These are phyloP conservation scores for Pogoniulus pusillus DNA, from an alignment of 2,797 vertebrate genomes.

Conservation along the genomic window DNA sequence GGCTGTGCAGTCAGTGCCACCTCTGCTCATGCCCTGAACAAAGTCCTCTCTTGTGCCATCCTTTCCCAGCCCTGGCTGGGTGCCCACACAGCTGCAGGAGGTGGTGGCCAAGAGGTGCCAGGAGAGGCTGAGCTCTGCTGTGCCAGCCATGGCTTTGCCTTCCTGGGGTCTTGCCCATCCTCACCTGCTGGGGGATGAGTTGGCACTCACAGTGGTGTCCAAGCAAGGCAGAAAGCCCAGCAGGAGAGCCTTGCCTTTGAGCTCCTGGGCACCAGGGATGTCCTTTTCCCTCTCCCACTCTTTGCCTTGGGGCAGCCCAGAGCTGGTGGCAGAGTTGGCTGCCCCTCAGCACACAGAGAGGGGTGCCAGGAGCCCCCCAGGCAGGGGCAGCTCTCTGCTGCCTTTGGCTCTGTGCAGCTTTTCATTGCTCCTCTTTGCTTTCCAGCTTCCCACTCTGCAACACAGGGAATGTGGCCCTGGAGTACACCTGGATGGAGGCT, in stretches of 20 bases:
- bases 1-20: not conserved
- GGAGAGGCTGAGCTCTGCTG: not conserved
- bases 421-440: not conserved
- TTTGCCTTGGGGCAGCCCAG: not conserved
- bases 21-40: not conserved
- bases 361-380: not conserved
- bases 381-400: not conserved
- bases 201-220: not conserved
- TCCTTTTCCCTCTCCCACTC: not conserved
- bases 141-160: not conserved
- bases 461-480: constrained; percentile 79
- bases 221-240: not conserved
- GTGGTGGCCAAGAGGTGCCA: not conserved
- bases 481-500: constrained; percentile 80
- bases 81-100: not conserved
- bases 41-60: not conserved
- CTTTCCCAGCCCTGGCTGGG: not conserved
- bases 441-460: constrained; percentile 83
- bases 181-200: not conserved
- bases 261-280: not conserved
- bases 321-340: not conserved
- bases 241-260: not conserved
- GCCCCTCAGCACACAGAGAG: not conserved
- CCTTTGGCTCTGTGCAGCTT: not conserved
- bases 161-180: not conserved